A percentile compares a stretch with the other conserved stretches of the same genome.
These are phyloP conservation scores for Abrostola tripartita DNA, from an alignment of 2,888 invertebrate genomes.

Conservation along the genomic window DNA sequence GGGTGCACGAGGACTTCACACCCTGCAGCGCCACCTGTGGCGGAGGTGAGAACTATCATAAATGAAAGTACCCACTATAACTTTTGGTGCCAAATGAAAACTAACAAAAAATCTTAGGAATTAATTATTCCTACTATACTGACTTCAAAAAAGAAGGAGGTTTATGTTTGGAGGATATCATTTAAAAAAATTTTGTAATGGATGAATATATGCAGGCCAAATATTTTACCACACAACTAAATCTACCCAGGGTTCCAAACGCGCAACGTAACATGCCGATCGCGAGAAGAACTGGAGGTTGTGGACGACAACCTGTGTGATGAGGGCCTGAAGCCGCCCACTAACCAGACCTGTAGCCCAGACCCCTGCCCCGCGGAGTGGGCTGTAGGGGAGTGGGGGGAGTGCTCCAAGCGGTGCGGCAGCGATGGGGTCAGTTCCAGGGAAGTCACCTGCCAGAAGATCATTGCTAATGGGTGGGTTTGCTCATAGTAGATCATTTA, in stretches of 20 bases:
- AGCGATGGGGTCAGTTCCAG: constrained; percentile 91
- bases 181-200: too few relatives aligned
- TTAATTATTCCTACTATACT: too few relatives aligned
- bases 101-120: too few relatives aligned
- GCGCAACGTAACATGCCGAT: constrained; percentile 94
- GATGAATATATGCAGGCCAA: too few relatives aligned
- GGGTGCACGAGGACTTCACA: constrained; percentile 92
- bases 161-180: too few relatives aligned
- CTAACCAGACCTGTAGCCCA: constrained; percentile 91
- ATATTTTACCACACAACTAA: not conserved
- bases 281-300: constrained; percentile 90
- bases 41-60: constrained; percentile 89
- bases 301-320: constrained; percentile 95
- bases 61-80: not conserved
- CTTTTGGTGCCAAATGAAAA: not conserved
- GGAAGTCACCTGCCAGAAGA: constrained; percentile 93
- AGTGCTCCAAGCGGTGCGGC: constrained; percentile 95
- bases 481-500: not conserved
- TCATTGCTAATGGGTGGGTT: constrained; percentile 90
- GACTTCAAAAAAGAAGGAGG: too few relatives aligned
- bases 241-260: constrained; percentile 90
- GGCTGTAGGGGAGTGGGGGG: constrained; percentile 93
- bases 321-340: constrained; percentile 91
- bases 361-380: constrained; percentile 94
- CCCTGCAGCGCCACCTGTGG: constrained; percentile 96